Conservation (phyloP, 2,888 invertebrate genomes). For the Colostygia pectinataria region DNA sequence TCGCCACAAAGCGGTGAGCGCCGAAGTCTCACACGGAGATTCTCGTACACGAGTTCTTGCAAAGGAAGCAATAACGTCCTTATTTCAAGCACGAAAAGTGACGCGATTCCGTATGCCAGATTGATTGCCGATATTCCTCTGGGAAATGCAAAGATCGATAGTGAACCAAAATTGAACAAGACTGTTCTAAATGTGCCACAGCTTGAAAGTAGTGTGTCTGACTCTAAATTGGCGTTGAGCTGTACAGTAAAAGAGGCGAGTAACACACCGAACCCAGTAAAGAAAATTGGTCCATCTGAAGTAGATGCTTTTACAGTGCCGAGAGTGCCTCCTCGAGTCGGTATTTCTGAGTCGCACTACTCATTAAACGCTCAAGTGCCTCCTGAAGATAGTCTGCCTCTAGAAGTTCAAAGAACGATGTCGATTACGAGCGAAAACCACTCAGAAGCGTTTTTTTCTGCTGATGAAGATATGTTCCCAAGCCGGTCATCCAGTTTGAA, state of each 20-base stretch:
- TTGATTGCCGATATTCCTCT: conserved; percentile 86
- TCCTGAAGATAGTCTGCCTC: conserved; percentile 82
- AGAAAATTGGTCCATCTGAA: conserved; percentile 54
- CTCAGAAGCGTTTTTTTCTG: conserved; percentile 96
- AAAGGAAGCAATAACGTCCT: conserved; percentile 73
- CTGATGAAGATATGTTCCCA: conserved; percentile 92
- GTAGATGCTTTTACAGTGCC: conserved; percentile 63
- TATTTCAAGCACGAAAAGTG: conserved; percentile 79
- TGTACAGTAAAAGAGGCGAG: conserved; percentile 84
- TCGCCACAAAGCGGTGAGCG: conserved; percentile 71
- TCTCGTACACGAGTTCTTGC: conserved; percentile 75
- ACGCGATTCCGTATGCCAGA: conserved; percentile 90
- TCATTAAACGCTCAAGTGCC: conserved; percentile 83
- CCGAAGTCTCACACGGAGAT: conserved; percentile 71
- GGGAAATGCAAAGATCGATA: conserved; percentile 85
- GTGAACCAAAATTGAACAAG: conserved; percentile 87
- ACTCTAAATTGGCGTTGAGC: conserved; percentile 92
- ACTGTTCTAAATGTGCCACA: conserved; percentile 81
- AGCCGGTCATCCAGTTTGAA: conserved; percentile 87
- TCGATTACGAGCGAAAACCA: conserved; percentile 95
- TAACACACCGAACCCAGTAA: conserved; percentile 44
- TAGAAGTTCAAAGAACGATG: conserved; percentile 90
- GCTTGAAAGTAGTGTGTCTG: conserved; percentile 92
- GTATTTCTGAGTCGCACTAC: conserved; percentile 86
- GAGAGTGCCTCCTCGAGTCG: conserved; percentile 76